Base-by-base conservation (phyloP, 2,888 invertebrate genomes). In the Archips crataeganus region DNA sequence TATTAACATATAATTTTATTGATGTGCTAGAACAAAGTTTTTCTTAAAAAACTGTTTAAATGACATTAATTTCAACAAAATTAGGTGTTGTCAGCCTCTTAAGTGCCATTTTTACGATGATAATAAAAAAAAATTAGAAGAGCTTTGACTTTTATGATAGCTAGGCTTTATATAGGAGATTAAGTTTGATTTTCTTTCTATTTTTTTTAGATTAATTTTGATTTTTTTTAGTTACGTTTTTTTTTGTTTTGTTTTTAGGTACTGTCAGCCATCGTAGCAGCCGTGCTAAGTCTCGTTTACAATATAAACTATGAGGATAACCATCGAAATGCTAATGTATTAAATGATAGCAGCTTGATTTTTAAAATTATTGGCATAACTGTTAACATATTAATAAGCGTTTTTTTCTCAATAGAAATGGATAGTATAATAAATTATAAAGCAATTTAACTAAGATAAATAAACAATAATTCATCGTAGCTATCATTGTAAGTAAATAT, bases 291-390 rank as follows among this genome's bases (percentile, higher is more conserved):
- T 79, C 91, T 95, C 66, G 91, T 94, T 76, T 91, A 95, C 82
- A 95, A 96, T 87, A 95, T 96, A 79, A 96, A 96, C 87, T 95
- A 95, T 76, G 90, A 94, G 75, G 90, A 93, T 13, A 95, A 96
- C 75, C 95, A 95, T 65, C 90, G 92, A n/a, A 93, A 89, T 76
- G 96, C 96, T 0, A 95, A 96, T 78, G 85, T 94, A 68, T 89
- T 96, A 75, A 96, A 96, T 85, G 96, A 96, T 81, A 85, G 95
- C 13, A 94, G 95, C 77, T 87, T 96, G 66, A 87, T 93, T 36
- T 88, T 96, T 76, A 96, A 96, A 90, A 87, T 95, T 45, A 74
- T 96, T 8, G 94, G 96, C 75, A 95, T 96, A 75, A 92, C 95
- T 11, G 86, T 96, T 11, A 96, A 96, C 83, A 87, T 96, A 64